Percentiles rank a stretch among this genome's conserved stretches.
Evolutionary conservation across 2,113 vertebrate genomes (phyloP).

Genomic region (Psephotus haematonotus): DNA sequence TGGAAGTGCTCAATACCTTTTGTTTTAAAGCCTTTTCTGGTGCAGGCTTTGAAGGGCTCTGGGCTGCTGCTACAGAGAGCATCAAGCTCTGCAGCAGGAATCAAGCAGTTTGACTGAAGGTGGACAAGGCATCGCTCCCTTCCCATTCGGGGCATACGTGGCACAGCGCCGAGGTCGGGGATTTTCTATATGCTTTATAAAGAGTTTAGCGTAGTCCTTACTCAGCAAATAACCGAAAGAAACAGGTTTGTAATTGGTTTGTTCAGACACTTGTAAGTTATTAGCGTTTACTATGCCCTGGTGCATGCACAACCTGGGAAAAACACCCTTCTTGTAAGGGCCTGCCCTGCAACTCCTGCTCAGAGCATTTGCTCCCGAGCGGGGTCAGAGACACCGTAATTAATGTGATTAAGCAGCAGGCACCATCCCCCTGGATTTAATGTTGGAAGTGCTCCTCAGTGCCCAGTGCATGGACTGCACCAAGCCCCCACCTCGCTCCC

Average conservation of each 20-base stretch:
- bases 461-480: neutral
- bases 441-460: neutral
- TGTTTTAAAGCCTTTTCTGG: neutral
- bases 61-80: neutral
- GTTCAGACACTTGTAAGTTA: neutral
- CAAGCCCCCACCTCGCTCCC: neutral
- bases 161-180: neutral
- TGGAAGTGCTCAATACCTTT: neutral
- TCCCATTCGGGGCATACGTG: fast-evolving
- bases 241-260: neutral
- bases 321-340: slow-evolving; percentile 13
- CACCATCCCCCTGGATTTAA: neutral
- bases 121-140: neutral
- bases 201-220: neutral
- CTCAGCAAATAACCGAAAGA: slow-evolving; percentile 13
- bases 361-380: neutral
- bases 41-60: neutral
- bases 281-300: neutral
- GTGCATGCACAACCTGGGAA: neutral
- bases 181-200: neutral
- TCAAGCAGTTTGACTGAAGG: neutral
- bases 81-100: neutral
- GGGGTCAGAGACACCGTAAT: neutral
- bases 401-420: neutral
- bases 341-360: slow-evolving; percentile 4